These are phyloP conservation scores for Caenorhabditis brenneri DNA, from an alignment of 1,140 invertebrate genomes.

Conservation along the genomic window DNA sequence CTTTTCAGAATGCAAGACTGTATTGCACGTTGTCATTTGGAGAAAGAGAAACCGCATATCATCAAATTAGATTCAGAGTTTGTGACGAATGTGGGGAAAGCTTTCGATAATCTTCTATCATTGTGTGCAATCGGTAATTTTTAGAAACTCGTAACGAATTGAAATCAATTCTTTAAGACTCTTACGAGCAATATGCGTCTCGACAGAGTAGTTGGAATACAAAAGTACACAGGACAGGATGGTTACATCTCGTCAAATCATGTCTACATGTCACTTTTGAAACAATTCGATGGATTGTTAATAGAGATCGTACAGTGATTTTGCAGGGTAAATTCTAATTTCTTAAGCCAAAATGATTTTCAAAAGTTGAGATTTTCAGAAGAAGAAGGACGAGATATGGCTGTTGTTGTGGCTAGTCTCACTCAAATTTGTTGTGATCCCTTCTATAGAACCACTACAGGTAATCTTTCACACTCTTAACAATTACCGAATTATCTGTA, in stretches of 20 bases:
- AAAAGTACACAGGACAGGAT: slow-evolving; percentile 29
- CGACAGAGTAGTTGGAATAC: slow-evolving; percentile 36
- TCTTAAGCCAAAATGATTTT: neutral
- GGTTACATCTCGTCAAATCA: slow-evolving; percentile 31
- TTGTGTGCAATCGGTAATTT: slow-evolving; percentile 45
- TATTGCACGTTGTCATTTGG: neutral
- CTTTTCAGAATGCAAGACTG: slow-evolving; percentile 10
- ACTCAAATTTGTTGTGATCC: slow-evolving; percentile 45
- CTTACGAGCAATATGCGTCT: slow-evolving; percentile 18
- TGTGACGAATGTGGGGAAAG: neutral
- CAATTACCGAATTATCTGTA: too few relatives aligned
- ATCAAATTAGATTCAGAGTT: slow-evolving; percentile 20
- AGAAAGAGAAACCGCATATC: neutral
- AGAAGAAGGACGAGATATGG: slow-evolving; percentile 35
- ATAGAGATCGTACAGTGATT: slow-evolving; percentile 36
- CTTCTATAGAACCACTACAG: slow-evolving; percentile 18
- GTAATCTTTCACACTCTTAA: too few relatives aligned
- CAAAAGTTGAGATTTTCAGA: slow-evolving; percentile 18
- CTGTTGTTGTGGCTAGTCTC: slow-evolving; percentile 11
- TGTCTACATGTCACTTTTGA: slow-evolving; percentile 23
- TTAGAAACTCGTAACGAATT: neutral
- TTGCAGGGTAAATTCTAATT: slow-evolving; percentile 11
- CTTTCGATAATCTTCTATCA: slow-evolving; percentile 4
- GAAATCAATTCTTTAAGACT: slow-evolving; percentile 22
- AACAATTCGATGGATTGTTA: slow-evolving; percentile 31